Conservation (phyloP, 2,888 invertebrate genomes). For the Cosmopolites sordidus region DNA sequence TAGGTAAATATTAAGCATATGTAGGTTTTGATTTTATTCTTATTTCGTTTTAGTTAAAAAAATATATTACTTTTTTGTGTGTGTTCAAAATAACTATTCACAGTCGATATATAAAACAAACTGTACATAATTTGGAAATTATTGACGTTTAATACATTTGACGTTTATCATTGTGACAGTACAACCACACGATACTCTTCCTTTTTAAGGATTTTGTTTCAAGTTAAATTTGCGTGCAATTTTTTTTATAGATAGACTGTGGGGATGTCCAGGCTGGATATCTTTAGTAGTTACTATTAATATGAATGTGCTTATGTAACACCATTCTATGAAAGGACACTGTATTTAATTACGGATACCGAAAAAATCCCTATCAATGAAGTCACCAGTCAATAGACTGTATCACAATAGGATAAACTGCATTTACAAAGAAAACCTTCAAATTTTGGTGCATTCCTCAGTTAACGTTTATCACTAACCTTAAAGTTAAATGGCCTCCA, state of each 20-base stretch:
- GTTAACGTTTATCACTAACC: background rate
- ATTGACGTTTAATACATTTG: too few relatives aligned
- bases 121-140: background rate
- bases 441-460: background rate
- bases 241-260: too few relatives aligned
- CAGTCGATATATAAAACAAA: background rate
- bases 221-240: too few relatives aligned
- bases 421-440: background rate
- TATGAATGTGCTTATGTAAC: background rate
- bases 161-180: too few relatives aligned
- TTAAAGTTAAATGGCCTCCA: background rate
- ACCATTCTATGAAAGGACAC: background rate
- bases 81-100: slow-evolving; percentile 17
- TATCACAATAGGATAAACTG: background rate
- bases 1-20: slow-evolving; percentile 23
- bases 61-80: slow-evolving; percentile 19
- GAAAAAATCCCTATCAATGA: too few relatives aligned
- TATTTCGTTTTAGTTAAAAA: slow-evolving; percentile 32
- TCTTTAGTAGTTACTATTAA: background rate
- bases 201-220: too few relatives aligned
- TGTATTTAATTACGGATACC: background rate
- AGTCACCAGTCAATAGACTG: too few relatives aligned
- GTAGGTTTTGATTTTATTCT: slow-evolving; percentile 12
- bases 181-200: too few relatives aligned
- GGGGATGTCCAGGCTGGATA: too few relatives aligned